Conservation (phyloP, 2,888 invertebrate genomes). For the Allacma fusca region DNA sequence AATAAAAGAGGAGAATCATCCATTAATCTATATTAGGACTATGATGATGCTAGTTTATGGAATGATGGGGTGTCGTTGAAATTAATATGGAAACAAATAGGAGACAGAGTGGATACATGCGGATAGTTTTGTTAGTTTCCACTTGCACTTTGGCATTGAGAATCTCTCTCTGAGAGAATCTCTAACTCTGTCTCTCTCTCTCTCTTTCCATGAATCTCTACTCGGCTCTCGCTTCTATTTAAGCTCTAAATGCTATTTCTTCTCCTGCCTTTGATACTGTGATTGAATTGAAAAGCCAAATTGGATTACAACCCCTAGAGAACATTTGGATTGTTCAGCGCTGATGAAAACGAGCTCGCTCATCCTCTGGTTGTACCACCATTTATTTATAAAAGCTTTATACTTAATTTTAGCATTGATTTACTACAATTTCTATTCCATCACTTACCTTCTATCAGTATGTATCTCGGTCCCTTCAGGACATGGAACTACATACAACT, state of each 20-base stretch:
- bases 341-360: slow-evolving; percentile 61
- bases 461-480: slow-evolving; percentile 11
- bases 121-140: slow-evolving; percentile 31
- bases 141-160: slow-evolving; percentile 42
- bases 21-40: slow-evolving; percentile 60
- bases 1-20: slow-evolving; percentile 49
- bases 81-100: slow-evolving; percentile 60
- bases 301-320: slow-evolving; percentile 62
- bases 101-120: slow-evolving; percentile 24
- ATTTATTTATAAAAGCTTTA: slow-evolving; percentile 61
- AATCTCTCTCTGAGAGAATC: too few species aligned
- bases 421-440: slow-evolving; percentile 58
- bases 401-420: slow-evolving; percentile 61
- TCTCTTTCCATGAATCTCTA: slow-evolving; percentile 22
- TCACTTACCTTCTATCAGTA: slow-evolving; percentile 53
- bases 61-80: slow-evolving; percentile 59
- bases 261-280: slow-evolving; percentile 59
- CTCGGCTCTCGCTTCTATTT: slow-evolving; percentile 27
- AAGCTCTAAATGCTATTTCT: slow-evolving; percentile 40
- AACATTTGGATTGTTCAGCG: slow-evolving; percentile 60
- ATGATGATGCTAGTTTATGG: slow-evolving; percentile 60
- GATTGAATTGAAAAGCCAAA: slow-evolving; percentile 62
- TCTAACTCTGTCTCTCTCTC: slow-evolving; percentile 22
- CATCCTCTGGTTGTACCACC: slow-evolving; percentile 47
- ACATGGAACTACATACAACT: too few species aligned